phyloP scores from a whole-genome alignment of 1,140 invertebrate species.

The Antheraea mylitta region DNA sequence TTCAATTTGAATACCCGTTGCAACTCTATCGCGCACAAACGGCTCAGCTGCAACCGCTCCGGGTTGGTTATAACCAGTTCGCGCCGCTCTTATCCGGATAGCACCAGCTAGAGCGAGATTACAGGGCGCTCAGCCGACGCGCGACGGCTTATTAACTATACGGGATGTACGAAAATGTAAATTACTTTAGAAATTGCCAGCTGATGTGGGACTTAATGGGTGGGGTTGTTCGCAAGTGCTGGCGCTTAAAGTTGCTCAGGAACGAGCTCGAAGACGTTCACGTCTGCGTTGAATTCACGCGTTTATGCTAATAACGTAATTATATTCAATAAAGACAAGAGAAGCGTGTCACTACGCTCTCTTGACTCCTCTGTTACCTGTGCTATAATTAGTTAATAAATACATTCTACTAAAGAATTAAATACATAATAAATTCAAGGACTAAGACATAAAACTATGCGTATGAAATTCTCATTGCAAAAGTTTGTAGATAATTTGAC shows the following conservation, averaged over 20 bases:
- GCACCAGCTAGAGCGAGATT: not conserved
- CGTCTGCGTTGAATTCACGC: not conserved
- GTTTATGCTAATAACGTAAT: not conserved
- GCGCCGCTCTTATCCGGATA: not conserved
- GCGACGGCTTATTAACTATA: slow-evolving; percentile 2
- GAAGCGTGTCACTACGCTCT: no score
- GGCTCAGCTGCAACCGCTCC: not conserved
- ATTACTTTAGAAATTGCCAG: not conserved
- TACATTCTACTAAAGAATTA: no score
- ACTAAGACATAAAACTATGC: no score
- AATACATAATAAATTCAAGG: no score
- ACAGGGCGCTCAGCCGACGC: slow-evolving; percentile 1
- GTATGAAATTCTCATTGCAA: no score
- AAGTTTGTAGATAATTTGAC: no score
- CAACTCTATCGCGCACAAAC: not conserved
- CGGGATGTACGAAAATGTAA: not conserved
- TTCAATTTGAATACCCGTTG: not conserved
- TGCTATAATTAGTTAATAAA: no score
- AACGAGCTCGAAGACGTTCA: not conserved
- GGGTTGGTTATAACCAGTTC: not conserved
- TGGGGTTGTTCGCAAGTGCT: not conserved
- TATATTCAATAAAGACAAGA: not conserved
- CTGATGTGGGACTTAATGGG: not conserved
- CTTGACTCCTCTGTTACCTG: no score
- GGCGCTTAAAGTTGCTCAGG: not conserved